Base-by-base conservation (phyloP, 2,888 invertebrate genomes). In the Coelopa pilipes region DNA sequence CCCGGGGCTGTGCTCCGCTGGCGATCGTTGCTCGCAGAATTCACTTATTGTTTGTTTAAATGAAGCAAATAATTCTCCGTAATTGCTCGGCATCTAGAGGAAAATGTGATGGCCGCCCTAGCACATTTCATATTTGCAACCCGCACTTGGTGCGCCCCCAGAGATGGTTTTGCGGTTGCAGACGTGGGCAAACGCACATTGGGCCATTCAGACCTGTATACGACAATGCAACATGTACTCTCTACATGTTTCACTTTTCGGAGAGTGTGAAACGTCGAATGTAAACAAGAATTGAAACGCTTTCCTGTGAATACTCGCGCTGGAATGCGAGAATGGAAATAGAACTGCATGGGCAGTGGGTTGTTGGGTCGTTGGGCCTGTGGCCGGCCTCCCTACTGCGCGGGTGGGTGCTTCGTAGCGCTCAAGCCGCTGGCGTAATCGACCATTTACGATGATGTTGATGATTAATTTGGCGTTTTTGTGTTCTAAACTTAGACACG, bases 261-360 rank as follows among this genome's bases (percentile, higher is more conserved):
- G 34, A 17, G 46, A 47, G 65, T 65, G 65, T 65, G 65, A 65
- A 65, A 65, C 34, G 17, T 65, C 13, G 19, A 34, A 45, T 65
- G 17, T 65, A 65, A 65, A 65, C 65, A 65, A 47, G 34, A 46
- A 10, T 4, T 2, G 34, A 47, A 65, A 46, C 46, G 19, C 17
- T 47, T 65, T 65, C 24, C 65, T 65, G 46, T 65, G 65, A 65
- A 46, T 65, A 65, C 65, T 65, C 34, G 19, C 45, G 46, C 15
- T 65, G 65, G 65, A 65, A 65, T 65, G 65, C 46, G 63, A n/a
- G 45, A 46, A 63, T 63, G 63, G 24, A 63, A 63, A 63, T 7
- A 63, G 15, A 63, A 63, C 15, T 63, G 34, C 65, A 65, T 17
- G 65, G 65, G 17, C 46, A 65, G 17, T 13, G 45, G 19, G 46